Evolutionary conservation across 2,888 invertebrate species (phyloP).

Genomic region (Abrostola tripartita): DNA sequence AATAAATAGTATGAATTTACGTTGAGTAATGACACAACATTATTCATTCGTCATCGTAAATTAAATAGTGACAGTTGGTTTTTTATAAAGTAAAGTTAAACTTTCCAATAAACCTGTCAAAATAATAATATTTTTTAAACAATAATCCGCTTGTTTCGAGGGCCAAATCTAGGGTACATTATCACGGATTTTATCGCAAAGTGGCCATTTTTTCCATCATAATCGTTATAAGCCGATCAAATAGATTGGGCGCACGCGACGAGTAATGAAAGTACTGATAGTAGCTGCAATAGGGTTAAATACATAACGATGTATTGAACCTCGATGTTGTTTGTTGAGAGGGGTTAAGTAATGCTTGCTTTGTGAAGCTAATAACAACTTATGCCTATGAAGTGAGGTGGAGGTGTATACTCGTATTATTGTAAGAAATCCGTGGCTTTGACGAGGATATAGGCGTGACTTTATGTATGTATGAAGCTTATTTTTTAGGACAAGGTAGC

Average conservation of each 20-base stretch:
- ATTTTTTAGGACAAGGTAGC: no score
- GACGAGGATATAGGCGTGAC: no score
- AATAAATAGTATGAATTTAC: no score
- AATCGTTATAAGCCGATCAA: conserved; percentile 43
- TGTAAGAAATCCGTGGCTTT: no score
- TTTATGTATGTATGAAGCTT: no score
- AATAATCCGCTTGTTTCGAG: conserved; percentile 40
- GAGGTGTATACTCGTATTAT: no score
- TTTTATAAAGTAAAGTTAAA: background rate
- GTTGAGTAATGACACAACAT: no score
- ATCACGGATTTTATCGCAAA: conserved; percentile 55
- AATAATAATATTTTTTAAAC: conserved; percentile 43
- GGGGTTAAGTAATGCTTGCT: background rate
- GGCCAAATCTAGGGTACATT: conserved; percentile 40
- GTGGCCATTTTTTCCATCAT: conserved; percentile 43
- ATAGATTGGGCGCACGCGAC: conserved; percentile 44
- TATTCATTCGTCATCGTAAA: no score
- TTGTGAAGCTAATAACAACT: background rate
- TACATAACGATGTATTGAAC: conserved; percentile 12
- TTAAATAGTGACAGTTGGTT: background rate
- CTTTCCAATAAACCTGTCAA: conserved; percentile 48
- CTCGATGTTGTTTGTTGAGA: background rate
- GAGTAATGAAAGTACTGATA: conserved; percentile 3
- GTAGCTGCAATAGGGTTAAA: conserved; percentile 14
- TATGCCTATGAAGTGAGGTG: no score